A percentile compares a stretch with the other conserved stretches of the same genome.
These are phyloP conservation scores for Diprion similis DNA, from an alignment of 1,140 invertebrate genomes.

Conservation along the genomic window DNA sequence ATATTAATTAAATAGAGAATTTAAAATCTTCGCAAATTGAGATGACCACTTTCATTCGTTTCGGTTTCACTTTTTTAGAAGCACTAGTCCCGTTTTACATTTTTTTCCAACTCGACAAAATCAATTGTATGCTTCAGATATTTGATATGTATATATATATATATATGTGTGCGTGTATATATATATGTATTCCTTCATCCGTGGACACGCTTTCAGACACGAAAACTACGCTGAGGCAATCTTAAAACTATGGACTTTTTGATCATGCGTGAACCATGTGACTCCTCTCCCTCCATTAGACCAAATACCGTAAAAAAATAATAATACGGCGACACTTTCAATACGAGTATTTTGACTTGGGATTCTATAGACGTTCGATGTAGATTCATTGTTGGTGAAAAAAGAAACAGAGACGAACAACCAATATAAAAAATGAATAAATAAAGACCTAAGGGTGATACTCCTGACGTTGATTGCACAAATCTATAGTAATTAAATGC, in stretches of 20 bases:
- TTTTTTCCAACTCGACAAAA: neutral
- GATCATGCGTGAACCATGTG: constrained; percentile 56
- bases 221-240: constrained; percentile 62
- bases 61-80: constrained; percentile 3
- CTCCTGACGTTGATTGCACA: too few species aligned
- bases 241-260: constrained; percentile 64
- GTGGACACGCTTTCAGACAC: constrained; percentile 54
- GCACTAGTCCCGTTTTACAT: neutral
- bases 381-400: too few species aligned
- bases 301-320: neutral
- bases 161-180: neutral
- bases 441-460: too few species aligned
- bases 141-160: neutral
- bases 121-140: neutral
- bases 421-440: too few species aligned
- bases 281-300: constrained; percentile 46
- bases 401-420: too few species aligned
- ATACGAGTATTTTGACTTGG: too few species aligned
- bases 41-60: neutral
- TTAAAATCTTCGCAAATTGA: constrained; percentile 6
- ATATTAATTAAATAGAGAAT: neutral
- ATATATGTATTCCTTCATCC: constrained; percentile 29
- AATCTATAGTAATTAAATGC: too few species aligned
- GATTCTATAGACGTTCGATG: too few species aligned
- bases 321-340: neutral